Conservation (phyloP, 2,888 invertebrate species). For the Parnassius mnemosyne region DNA sequence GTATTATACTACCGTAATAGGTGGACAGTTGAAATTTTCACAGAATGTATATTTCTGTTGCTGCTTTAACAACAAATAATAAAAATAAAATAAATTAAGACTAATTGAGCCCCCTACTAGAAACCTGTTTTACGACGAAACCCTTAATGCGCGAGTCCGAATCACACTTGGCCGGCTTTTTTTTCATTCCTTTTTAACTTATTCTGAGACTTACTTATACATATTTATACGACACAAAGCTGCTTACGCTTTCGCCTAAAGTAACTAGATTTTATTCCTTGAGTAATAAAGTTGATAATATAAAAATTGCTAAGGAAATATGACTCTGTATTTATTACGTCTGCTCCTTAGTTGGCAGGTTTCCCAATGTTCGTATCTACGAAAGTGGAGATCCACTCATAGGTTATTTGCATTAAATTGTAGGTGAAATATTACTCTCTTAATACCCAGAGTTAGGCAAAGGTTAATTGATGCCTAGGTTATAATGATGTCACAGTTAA, state of each 20-base stretch:
- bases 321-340: slow-evolving; percentile 24
- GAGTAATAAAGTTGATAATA: slow-evolving; percentile 16
- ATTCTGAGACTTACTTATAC: neutral
- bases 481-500: no score
- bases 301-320: slow-evolving; percentile 24
- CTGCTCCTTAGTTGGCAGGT: slow-evolving; percentile 23
- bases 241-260: neutral
- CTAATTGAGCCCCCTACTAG: no score
- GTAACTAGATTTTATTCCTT: slow-evolving; percentile 3
- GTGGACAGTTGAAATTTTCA: no score
- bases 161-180: neutral
- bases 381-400: slow-evolving; percentile 22
- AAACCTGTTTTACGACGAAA: no score
- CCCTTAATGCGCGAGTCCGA: no score
- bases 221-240: neutral
- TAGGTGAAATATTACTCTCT: slow-evolving; percentile 11
- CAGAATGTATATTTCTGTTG: no score
- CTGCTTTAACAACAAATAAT: no score
- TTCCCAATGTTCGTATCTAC: slow-evolving; percentile 20
- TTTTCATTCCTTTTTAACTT: neutral
- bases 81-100: no score
- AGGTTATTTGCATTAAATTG: slow-evolving; percentile 23
- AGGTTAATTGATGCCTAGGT: slow-evolving; percentile 13
- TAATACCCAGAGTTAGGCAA: neutral
- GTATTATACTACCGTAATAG: no score